Base-by-base conservation (phyloP, 2,113 vertebrate species). In the Holacanthus passer region DNA sequence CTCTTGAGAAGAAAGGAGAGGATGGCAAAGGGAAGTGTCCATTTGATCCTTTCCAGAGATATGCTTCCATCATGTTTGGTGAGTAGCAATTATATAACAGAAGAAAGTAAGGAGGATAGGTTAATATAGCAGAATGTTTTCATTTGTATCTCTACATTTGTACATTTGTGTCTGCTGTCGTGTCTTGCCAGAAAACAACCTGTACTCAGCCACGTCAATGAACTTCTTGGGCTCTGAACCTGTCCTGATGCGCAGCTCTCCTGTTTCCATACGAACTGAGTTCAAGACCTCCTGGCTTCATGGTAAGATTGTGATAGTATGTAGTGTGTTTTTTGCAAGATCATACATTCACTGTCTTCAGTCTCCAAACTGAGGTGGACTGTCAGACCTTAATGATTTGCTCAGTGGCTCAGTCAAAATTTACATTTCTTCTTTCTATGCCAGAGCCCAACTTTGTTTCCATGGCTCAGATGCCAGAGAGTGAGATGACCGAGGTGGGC, bases 171-270 rank as follows among this genome's bases (percentile, higher is more conserved):
- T 31, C 37, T 8, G 17, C 1, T 29, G n/a, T 58, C 27, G 20
- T n/a, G 2, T 72, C 50, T 48, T 82, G 29, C 17, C 79, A 97
- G 96, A 93, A 45, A 84, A 93, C 19, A 81, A 88, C 37, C 90
- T 97, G 31, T 97, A 95, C 85, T 95, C 96, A 0, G 96, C 96
- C 64, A 97, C 96, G 45, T 94, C 95, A 11, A 87, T 95, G 43
- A 97, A 97, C 87, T 97, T 97, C 77, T 89, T 95, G 56, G 96
- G 96, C 31, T 95, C 93, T 64, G 94, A 96, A 68, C 93, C 93
- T 0, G 78, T 95, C 79, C 73, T 96, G 76, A 88, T 92, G 63
- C 94, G 94, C 29, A 95, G 90, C 83, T 73, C 83, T 35, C 80
- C 50, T 6, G 84, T 73, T 29, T 37, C 69, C 66, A 79, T 96